Evolutionary conservation across 2,113 vertebrate species (phyloP), one percentile per base, ranked within the genome.

Genomic region (Pogona vitticeps): DNA sequence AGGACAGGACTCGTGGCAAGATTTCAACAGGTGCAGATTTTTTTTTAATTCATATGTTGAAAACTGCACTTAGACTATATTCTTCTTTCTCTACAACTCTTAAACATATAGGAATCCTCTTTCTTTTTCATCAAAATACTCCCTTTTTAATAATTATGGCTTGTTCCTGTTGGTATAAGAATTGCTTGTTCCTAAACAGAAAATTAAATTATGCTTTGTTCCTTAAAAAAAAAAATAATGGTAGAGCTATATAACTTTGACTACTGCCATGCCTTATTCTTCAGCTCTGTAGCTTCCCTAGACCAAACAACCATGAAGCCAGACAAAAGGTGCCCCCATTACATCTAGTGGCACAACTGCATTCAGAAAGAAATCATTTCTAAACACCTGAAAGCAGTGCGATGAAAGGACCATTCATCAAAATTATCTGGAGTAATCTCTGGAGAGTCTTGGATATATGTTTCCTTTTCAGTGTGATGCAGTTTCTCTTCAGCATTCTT

Each of bases 341-440:
- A 80, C 81, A 20, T 71, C 14, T 3, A 0, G 58, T 28, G 67
- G 59, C 85, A 86, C 61, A 13, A 0, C 70, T 75, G 77, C 72
- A 31, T 1, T 65, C 23, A 63, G 67, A n/a, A 79, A 86, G 89
- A 71, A 88, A 83, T 15, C 17, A 36, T 4, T 63, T 73, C 91
- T 88, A 76, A 91, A 89, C 70, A 31, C 72, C 78, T 88, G 88
- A 83, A 52, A 81, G 83, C 1, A 46, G 80, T 85, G 6, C 70
- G 70, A 84, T 88, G 91, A 91, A 0, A 88, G 86, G 88, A 77
- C 76, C 71, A 17, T 63, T 85, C 89, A 76, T 94, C 90, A 92
- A 93, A 90, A 87, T 87, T 87, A 87, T 87, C 23, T 5, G 79
- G 79, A 81, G 56, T 73, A 88, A 91, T 63, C 86, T 87, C 12